Evolutionary conservation across 2,797 vertebrate genomes (phyloP).

Genomic region (Sebastes dallii): DNA sequence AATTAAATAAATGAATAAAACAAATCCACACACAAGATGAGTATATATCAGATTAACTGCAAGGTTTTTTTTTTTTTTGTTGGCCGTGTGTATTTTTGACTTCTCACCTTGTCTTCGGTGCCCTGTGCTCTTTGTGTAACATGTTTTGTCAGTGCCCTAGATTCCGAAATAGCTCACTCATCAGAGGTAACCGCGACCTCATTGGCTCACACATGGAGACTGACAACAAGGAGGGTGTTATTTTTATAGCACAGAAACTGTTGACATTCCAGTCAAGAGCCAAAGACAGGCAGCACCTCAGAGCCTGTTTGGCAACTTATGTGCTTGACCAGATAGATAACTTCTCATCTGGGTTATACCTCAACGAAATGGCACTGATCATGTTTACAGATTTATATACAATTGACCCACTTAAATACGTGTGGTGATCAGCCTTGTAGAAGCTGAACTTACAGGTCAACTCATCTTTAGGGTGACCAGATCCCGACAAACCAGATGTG

Average conservation of each 20-base stretch:
- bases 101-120: slow-evolving; percentile 1
- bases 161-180: slow-evolving; percentile 42
- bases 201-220: neutral
- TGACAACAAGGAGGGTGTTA: neutral
- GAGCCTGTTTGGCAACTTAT: slow-evolving; percentile 46
- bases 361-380: neutral
- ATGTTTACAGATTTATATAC: neutral
- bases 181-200: neutral
- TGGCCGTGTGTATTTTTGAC: slow-evolving; percentile 15
- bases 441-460: neutral
- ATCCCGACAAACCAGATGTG: no score
- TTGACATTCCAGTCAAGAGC: slow-evolving; percentile 20
- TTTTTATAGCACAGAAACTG: neutral
- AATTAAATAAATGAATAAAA: neutral
- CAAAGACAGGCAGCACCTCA: neutral
- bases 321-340: neutral
- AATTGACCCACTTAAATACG: neutral
- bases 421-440: neutral
- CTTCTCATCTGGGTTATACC: neutral
- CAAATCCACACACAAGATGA: neutral
- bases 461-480: no score
- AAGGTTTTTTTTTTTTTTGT: neutral
- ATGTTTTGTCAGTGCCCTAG: slow-evolving; percentile 32
- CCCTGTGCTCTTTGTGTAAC: neutral
- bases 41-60: slow-evolving; percentile 21